Percentiles rank a stretch among this genome's conserved stretches.
Conservation (phyloP, 1,140 invertebrate species). For the Caenorhabditis brenneri region DNA sequence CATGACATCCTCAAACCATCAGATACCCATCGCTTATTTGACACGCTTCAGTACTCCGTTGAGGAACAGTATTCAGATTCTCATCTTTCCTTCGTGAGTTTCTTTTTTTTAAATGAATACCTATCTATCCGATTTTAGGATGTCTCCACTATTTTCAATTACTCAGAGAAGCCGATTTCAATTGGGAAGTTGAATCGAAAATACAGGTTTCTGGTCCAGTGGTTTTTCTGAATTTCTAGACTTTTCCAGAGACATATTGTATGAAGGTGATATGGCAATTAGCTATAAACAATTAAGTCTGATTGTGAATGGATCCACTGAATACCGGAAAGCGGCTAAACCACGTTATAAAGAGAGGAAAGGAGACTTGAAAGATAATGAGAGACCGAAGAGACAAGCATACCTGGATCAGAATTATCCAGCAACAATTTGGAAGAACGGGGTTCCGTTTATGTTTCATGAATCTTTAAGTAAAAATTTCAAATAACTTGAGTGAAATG, state of each 20-base stretch:
- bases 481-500: background rate
- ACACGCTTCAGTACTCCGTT: constrained; percentile 2
- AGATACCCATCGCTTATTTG: constrained; percentile 6
- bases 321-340: background rate
- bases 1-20: constrained; percentile 15
- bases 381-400: background rate
- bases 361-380: background rate
- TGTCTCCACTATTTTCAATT: constrained; percentile 20
- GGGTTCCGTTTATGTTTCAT: constrained; percentile 44
- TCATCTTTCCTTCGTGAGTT: background rate
- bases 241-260: background rate
- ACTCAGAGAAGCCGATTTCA: background rate
- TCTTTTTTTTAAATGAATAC: background rate
- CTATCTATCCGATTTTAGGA: background rate
- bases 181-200: constrained; percentile 6
- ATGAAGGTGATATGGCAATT: constrained; percentile 30
- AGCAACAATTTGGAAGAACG: constrained; percentile 42
- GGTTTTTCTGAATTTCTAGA: background rate
- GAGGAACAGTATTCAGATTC: constrained; percentile 34
- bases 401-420: constrained; percentile 39
- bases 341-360: background rate
- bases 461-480: constrained; percentile 13
- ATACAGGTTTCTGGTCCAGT: background rate
- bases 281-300: constrained; percentile 21
- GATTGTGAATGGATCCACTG: constrained; percentile 16